These are phyloP conservation scores for Mus caroli DNA, from an alignment of 2,797 vertebrate genomes.

Conservation along the genomic window DNA sequence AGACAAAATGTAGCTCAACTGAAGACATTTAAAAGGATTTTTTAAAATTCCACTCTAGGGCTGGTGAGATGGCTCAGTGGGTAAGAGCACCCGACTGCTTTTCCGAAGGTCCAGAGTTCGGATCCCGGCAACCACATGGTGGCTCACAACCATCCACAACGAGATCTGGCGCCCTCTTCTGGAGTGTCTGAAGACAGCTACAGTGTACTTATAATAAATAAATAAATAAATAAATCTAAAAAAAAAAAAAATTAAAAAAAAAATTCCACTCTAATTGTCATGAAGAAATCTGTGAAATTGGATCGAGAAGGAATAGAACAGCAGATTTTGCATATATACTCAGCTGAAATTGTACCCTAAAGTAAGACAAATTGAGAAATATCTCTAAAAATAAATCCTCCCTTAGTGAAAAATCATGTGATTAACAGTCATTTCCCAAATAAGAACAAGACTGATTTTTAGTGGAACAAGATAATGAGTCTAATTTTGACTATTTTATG, in stretches of 20 bases:
- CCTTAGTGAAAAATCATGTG: not conserved
- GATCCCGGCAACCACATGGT: too few species aligned
- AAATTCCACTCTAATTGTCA: not conserved
- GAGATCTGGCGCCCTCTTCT: too few species aligned
- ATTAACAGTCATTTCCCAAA: not conserved
- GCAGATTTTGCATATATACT: not conserved
- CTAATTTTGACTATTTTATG: not conserved
- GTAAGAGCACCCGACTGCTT: too few species aligned
- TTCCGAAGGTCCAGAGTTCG: too few species aligned
- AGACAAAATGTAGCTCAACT: not conserved
- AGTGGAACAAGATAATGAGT: not conserved
- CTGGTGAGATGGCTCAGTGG: too few species aligned
- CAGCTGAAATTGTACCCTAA: not conserved
- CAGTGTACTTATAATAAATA: too few species aligned
- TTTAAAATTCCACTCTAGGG: too few species aligned
- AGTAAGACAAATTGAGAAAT: constrained; percentile 6
- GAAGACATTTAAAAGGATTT: not conserved
- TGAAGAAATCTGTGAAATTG: not conserved
- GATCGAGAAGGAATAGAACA: not conserved
- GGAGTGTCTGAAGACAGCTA: too few species aligned
- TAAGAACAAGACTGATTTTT: not conserved
- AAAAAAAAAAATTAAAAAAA: too few species aligned
- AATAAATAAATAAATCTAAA: too few species aligned
- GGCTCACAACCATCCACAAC: too few species aligned
- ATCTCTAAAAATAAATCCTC: not conserved